Evolutionary conservation across 2,113 vertebrate genomes (phyloP).

Genomic region (Pollachius pollachius): DNA sequence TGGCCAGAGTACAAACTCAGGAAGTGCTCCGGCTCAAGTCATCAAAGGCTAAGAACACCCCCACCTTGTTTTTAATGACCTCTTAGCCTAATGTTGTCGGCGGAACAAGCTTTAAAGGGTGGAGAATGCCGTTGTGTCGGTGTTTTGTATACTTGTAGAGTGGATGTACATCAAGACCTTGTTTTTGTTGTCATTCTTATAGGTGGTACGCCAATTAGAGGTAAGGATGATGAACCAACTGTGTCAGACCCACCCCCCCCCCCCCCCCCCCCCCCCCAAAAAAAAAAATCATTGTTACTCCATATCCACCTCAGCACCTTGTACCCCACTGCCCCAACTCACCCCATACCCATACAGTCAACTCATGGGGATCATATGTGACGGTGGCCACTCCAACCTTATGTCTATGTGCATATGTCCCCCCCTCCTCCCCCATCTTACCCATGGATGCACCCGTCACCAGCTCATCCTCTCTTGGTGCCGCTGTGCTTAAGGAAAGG

Average conservation of each 20-base stretch:
- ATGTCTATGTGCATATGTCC: conserved; percentile 44
- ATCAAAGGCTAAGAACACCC: too few species aligned
- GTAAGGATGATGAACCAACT: conserved; percentile 90
- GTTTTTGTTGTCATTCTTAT: conserved; percentile 28
- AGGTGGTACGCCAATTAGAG: conserved; percentile 99
- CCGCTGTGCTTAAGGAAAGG: conserved; percentile 30
- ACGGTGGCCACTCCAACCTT: conserved; percentile 46
- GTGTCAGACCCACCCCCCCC: conserved; percentile 37
- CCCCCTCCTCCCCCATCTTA: conserved; percentile 21
- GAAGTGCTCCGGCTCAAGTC: too few species aligned
- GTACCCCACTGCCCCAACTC: conserved; percentile 67
- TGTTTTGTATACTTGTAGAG: background rate
- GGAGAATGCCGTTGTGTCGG: too few species aligned
- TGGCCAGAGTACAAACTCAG: too few species aligned
- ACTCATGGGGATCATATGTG: conserved; percentile 54
- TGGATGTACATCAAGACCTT: background rate
- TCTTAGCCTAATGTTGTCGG: too few species aligned
- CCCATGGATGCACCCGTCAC: background rate
- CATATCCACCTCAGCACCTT: conserved; percentile 49
- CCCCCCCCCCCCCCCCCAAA: too few species aligned
- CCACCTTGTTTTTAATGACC: too few species aligned
- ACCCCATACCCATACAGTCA: conserved; percentile 63
- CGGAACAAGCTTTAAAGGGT: too few species aligned
- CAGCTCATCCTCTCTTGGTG: conserved; percentile 31
- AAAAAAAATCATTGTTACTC: conserved; percentile 62